Base-by-base conservation (phyloP, 2,797 vertebrate species). In the Acestrorhynchus altus region DNA sequence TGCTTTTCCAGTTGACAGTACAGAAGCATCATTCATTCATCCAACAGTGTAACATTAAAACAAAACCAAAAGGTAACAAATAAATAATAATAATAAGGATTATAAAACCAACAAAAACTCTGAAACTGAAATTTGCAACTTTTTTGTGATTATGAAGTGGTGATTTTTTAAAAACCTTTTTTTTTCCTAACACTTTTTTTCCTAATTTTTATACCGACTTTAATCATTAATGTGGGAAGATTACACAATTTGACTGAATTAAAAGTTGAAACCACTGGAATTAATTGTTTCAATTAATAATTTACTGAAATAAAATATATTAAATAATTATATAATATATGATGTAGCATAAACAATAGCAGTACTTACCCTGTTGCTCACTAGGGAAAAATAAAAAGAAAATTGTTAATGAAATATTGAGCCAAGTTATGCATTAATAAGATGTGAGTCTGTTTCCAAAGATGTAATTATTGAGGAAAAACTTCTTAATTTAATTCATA, bases 361-460 rank as follows among this genome's bases (percentile, higher is more conserved):
- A 63, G 13, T 35, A 96, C 96, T 97, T 91, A 98, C 96, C 96
- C 91, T 94, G 93, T 76, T 96, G 95, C 3, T 95, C 96, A 73
- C 96, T 98, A 87, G 86, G n/a, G 84, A 79, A 68, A 31, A 87
- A 18, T 78, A 5, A 72, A 47, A 40, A 16, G 2, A 22, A 9
- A 18, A 46, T 22, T 69, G 11, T 35, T 61, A 28, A 42, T 44
- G 2, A 2, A 18, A 28, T 49, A 60, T 59, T 67, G 59, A 51
- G 46, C 10, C 13, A 4, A 44, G 6, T 44, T 31, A 52, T 52
- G 31, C 61, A 22, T 64, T 64, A 42, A 15, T 4, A 15, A 13
- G 0, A 26, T 3, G 24, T 11, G 12, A 24, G 28, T 28, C 1
- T 28, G 26, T n/a, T n/a, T n/a, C n/a, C n/a, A n/a, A n/a, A n/a